phyloP scores from a whole-genome alignment of 2,797 vertebrate species.

The Dromococcyx pavoninus region DNA sequence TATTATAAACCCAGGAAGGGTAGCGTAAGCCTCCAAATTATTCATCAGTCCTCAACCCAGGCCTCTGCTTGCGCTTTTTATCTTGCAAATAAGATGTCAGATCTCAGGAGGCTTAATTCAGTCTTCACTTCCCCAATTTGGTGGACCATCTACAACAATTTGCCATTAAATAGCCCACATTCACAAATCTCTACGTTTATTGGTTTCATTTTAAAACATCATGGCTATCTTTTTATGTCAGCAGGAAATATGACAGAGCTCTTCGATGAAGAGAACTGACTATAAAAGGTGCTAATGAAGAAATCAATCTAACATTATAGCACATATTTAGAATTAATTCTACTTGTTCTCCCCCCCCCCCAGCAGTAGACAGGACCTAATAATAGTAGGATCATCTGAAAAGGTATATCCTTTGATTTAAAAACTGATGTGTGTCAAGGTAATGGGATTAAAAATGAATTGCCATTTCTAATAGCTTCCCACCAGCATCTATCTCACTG shows the following conservation, averaged over 20 bases:
- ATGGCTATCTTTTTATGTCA: background rate
- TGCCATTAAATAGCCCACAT: background rate
- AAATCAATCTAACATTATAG: background rate
- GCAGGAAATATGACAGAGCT: background rate
- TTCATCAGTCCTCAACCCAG: background rate
- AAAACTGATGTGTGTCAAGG: background rate
- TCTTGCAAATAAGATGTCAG: slow-evolving; percentile 6
- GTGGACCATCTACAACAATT: background rate
- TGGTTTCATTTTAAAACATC: background rate
- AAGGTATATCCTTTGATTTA: slow-evolving; percentile 21
- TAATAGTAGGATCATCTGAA: background rate
- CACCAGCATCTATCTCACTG: slow-evolving; percentile 33
- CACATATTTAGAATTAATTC: background rate
- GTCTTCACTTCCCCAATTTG: background rate
- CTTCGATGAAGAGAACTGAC: background rate
- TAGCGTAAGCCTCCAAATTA: background rate
- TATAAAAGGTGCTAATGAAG: background rate
- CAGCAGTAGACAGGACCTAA: background rate
- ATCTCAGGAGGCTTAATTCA: background rate
- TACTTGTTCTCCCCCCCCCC: background rate
- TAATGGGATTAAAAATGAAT: slow-evolving; percentile 15
- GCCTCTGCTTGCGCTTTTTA: background rate
- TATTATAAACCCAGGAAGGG: background rate
- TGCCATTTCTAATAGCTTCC: background rate
- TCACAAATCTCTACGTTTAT: background rate